Evolutionary conservation across 2,888 invertebrate species (phyloP), one percentile per base, ranked within the genome.

Genomic region (Aspidiotus destructor): DNA sequence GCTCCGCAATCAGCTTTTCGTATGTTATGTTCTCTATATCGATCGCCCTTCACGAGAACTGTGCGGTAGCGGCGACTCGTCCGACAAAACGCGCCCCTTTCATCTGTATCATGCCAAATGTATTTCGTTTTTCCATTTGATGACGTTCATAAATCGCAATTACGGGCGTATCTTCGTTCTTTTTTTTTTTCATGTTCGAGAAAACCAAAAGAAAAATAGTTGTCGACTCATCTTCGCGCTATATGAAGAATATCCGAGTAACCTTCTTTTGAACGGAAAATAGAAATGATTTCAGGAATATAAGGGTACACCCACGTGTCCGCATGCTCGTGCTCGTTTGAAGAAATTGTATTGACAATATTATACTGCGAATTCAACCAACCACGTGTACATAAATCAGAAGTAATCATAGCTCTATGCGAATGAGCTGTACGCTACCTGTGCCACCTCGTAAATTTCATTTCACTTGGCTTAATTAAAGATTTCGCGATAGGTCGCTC

Each of bases 11-110:
- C 48, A n/a, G 48, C 11, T n/a, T n/a, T 1, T 48, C 48, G 48
- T 48, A 48, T 48, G 48, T 48, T 13, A 48, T 48, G 48, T 48
- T 48, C 48, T 6, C 48, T 28, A 48, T 48, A 48, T 48, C 48
- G 48, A 48, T 48, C 48, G 48, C 48, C 48, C 11, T n/a, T 13
- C n/a, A 48, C 48, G 48, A n/a, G 10, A n/a, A n/a, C 48, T 13
- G 48, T 48, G 48, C 48, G 48, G 48, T 48, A 48, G 48, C 48
- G 48, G 48, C 48, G 48, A 48, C 48, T 48, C 48, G 48, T 48
- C 48, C 48, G 48, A 48, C 48, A 11, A 48, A n/a, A 11, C 48
- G 48, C 48, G 48, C 48, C 48, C 48, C n/a, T n/a, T 11, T n/a
- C 48, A 48, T 48, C 48, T n/a, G 48, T 48, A 48, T n/a, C 11